Evolutionary conservation across 2,888 invertebrate genomes (phyloP), one percentile per base, ranked within the genome.

Genomic region (Dusona sp.): DNA sequence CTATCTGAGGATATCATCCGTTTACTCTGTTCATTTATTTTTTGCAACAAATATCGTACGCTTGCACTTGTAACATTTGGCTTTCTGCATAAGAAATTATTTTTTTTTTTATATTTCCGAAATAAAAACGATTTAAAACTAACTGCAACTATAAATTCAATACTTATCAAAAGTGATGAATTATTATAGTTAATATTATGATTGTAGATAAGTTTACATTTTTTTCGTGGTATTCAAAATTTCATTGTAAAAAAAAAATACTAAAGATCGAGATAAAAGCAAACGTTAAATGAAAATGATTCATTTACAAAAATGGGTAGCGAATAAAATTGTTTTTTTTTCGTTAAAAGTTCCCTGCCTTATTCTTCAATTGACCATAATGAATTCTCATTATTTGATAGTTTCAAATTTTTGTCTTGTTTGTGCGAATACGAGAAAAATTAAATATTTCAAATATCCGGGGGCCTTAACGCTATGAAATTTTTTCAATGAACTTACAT

Each of bases 21-120:
- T 78, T 70, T 79, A 79, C 87, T 79, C 85, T 36, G 61, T 84
- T 87, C 54, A 79, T 68, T 80, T 75, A 73, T 86, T 85, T 87
- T 86, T 85, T 82, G 54, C 83, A 78, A 74, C 51, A 42, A 29
- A 51, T 68, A n/a, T 54, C 65, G 65, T 33, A 42, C 74, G 78
- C 81, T 68, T 64, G 45, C 54, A 75, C 81, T 78, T 29, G 61
- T 48, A 25, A 67, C 57, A 45, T 77, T 75, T 79, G 73, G 42
- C 0, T 33, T 29, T 36, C n/a, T 70, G 19, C 45, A 42, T 70
- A 16, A 45, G 11, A 29, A 9, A 25, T 54, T 33, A 16, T 16
- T 19, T 54, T 73, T 48, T 68, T 8, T 8, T 38, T 38, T 3
- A n/a, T n/a, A n/a, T 38, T 38, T 42, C 7, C 4, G 22, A 7